Evolutionary conservation across 2,888 invertebrate genomes (phyloP).

Genomic region (Dicroscelio sp.): DNA sequence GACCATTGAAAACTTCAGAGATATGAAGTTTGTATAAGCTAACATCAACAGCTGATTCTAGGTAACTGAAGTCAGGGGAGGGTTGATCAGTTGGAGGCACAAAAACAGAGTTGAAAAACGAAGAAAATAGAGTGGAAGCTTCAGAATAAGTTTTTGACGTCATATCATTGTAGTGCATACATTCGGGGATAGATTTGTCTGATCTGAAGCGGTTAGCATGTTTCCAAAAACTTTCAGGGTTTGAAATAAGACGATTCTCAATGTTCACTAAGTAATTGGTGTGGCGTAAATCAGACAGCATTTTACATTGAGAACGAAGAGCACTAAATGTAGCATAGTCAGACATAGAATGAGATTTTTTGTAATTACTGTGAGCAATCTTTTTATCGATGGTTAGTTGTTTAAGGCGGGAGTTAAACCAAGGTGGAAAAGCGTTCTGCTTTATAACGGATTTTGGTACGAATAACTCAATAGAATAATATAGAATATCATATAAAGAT

Average conservation of each 20-base stretch:
- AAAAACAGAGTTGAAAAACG: not conserved
- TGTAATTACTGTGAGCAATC: not conserved
- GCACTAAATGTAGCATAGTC: not conserved
- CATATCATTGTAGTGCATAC: not conserved
- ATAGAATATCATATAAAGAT: slow-evolving; percentile 12
- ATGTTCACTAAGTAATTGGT: not conserved
- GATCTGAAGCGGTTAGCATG: not conserved
- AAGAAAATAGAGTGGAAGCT: not conserved
- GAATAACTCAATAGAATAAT: not conserved
- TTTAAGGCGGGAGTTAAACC: slow-evolving; percentile 21
- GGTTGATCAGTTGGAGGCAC: not conserved
- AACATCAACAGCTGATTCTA: too few relatives aligned
- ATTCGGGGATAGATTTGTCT: not conserved
- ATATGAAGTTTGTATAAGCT: not conserved
- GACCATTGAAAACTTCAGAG: not conserved
- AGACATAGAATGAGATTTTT: not conserved
- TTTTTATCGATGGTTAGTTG: slow-evolving; percentile 6
- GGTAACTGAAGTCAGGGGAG: not conserved
- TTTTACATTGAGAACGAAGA: not conserved
- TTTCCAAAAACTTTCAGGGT: not conserved
- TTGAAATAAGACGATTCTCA: not conserved
- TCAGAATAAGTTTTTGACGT: not conserved
- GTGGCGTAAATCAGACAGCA: not conserved
- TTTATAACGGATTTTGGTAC: not conserved
- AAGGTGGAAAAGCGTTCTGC: slow-evolving; percentile 1